Percentiles rank a stretch among this genome's conserved stretches.
Conservation (phyloP, 2,888 invertebrate species). For the Myopa testacea region DNA sequence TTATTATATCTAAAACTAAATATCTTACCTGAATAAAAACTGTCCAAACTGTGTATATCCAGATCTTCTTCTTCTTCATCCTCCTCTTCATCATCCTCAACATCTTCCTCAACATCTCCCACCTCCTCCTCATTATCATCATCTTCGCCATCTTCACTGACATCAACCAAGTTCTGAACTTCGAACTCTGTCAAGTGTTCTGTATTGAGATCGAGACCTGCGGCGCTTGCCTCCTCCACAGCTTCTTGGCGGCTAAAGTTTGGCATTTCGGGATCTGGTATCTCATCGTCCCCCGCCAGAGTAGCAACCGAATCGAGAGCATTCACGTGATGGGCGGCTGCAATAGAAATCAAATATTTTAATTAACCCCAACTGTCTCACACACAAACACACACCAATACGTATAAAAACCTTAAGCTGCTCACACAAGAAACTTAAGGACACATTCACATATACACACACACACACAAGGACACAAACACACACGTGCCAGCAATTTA, state of each 20-base stretch:
- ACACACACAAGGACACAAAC: neutral
- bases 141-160: conserved; percentile 46
- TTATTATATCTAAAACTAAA: too few relatives aligned
- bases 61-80: conserved; percentile 59
- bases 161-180: conserved; percentile 34
- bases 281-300: neutral
- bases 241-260: neutral
- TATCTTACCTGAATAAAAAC: conserved; percentile 66
- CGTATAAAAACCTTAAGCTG: neutral
- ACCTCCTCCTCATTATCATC: conserved; percentile 46
- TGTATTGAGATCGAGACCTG: neutral
- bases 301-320: neutral
- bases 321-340: conserved; percentile 9
- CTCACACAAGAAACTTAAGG: neutral
- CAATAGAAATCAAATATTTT: conserved; percentile 30
- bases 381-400: neutral
- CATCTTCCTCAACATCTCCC: conserved; percentile 46
- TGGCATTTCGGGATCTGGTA: neutral
- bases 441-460: neutral
- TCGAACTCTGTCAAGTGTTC: neutral
- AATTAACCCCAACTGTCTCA: neutral
- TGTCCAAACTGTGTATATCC: conserved; percentile 66
- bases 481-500: conserved; percentile 32
- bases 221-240: neutral
- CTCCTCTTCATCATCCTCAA: conserved; percentile 52